Conservation (phyloP, 2,888 invertebrate genomes). For the Aphrophora alni region DNA sequence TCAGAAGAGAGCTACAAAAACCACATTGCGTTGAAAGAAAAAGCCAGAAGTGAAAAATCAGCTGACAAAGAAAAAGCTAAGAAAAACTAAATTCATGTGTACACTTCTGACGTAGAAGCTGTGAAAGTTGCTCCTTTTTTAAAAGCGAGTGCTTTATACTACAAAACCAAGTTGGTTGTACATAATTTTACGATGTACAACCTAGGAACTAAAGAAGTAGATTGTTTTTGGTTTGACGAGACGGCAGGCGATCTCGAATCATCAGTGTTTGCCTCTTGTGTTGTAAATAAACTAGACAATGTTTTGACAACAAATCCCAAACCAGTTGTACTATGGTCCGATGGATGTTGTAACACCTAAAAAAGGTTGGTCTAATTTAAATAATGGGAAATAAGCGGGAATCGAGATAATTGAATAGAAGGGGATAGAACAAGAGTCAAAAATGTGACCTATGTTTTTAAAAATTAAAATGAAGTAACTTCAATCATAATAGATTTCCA, state of each 20-base stretch:
- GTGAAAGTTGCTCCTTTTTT: conserved; percentile 33
- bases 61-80: conserved; percentile 33
- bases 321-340: conserved; percentile 32
- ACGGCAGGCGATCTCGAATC: conserved; percentile 17
- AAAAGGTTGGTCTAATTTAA: too few relatives aligned
- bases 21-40: conserved; percentile 31
- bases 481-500: too few relatives aligned
- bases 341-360: too few relatives aligned
- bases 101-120: conserved; percentile 24
- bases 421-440: too few relatives aligned
- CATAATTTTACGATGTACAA: conserved; percentile 35
- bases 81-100: conserved; percentile 22
- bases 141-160: conserved; percentile 24
- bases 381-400: too few relatives aligned
- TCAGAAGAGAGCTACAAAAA: conserved; percentile 26
- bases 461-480: too few relatives aligned
- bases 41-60: conserved; percentile 37
- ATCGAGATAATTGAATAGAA: too few relatives aligned
- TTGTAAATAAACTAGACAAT: conserved; percentile 26
- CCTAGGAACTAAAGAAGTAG: conserved; percentile 27
- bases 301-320: conserved; percentile 22
- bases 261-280: conserved; percentile 34
- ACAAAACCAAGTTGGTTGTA: conserved; percentile 32
- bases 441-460: too few relatives aligned
- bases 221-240: conserved; percentile 29